These are phyloP conservation scores for Notoglanidium macrostoma DNA, from an alignment of 2,797 vertebrate genomes.

Conservation along the genomic window DNA sequence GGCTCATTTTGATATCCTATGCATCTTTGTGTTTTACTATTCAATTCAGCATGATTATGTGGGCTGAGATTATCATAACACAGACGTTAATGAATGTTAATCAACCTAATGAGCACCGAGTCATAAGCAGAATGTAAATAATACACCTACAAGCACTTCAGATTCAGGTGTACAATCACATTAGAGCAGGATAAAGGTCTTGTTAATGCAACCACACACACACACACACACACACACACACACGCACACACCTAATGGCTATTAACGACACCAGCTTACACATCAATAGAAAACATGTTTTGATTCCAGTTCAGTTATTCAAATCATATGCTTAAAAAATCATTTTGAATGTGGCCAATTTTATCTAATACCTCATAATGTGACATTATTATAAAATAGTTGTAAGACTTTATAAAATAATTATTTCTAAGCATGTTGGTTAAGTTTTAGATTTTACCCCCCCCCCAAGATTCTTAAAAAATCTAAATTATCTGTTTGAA, in stretches of 20 bases:
- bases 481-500: neutral
- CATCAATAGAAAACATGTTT: neutral
- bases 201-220: constrained; percentile 10
- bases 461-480: neutral
- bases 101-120: constrained; percentile 30
- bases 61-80: neutral
- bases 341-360: neutral
- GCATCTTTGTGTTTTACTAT: neutral
- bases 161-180: constrained; percentile 36
- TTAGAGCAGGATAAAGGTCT: constrained; percentile 19
- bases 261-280: neutral
- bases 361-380: neutral
- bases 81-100: constrained; percentile 21
- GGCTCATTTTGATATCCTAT: neutral
- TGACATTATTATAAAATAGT: neutral
- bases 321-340: neutral
- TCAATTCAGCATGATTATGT: neutral
- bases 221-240: neutral
- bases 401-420: neutral
- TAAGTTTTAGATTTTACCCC: neutral
- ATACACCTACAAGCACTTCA: constrained; percentile 37
- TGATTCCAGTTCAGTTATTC: neutral
- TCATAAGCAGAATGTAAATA: constrained; percentile 33
- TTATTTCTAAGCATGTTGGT: constrained; percentile 2
- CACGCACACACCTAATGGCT: neutral